A percentile compares a stretch with the other conserved stretches of the same genome.
These are phyloP conservation scores for Manacus vitellinus DNA, from an alignment of 2,113 vertebrate genomes.

Conservation along the genomic window DNA sequence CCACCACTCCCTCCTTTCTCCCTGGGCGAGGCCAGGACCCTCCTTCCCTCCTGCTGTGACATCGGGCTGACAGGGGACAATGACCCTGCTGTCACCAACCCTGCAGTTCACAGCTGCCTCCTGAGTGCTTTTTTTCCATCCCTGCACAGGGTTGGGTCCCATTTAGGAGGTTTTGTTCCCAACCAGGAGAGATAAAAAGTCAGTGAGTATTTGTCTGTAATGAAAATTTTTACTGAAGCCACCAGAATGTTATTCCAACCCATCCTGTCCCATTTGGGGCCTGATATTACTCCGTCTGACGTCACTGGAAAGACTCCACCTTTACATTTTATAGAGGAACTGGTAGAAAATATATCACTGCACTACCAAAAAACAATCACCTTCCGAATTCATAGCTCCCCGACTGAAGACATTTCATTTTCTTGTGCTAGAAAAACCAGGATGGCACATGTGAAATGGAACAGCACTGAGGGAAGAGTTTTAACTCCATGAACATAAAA, in stretches of 20 bases:
- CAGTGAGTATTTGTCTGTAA: neutral
- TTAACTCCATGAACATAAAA: neutral
- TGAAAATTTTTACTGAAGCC: neutral
- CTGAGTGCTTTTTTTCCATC: neutral
- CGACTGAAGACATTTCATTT: neutral
- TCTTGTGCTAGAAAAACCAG: neutral
- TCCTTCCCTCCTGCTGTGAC: neutral
- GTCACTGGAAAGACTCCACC: neutral
- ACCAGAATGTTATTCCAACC: neutral
- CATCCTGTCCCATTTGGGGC: neutral
- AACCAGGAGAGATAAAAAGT: neutral
- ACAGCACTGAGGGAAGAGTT: neutral
- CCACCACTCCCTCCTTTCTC: neutral
- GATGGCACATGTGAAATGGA: neutral
- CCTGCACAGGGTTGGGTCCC: too few relatives aligned
- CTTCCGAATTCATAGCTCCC: neutral
- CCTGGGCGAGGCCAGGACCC: neutral
- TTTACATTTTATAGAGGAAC: neutral
- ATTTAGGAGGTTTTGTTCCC: neutral
- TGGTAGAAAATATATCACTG: neutral
- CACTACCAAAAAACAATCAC: neutral
- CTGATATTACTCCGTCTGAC: neutral
- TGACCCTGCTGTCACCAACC: neutral
- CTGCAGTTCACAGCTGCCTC: neutral
- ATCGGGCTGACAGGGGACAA: rapidly evolving